These are phyloP conservation scores for Micrasema minimum DNA, from an alignment of 1,140 invertebrate genomes.

Conservation along the genomic window DNA sequence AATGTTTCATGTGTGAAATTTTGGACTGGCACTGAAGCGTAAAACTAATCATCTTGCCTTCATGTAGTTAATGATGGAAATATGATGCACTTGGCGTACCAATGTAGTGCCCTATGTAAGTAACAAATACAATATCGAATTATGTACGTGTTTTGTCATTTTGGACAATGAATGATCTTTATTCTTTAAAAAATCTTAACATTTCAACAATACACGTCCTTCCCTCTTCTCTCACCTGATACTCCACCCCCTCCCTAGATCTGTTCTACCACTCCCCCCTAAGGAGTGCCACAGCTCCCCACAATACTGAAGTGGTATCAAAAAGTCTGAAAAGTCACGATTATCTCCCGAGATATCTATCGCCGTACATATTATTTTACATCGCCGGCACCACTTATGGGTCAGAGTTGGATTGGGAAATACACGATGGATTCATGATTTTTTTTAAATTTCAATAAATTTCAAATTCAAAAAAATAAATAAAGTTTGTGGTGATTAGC, in stretches of 20 bases:
- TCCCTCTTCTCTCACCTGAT: background rate
- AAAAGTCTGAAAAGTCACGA: constrained; percentile 54
- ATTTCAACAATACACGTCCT: background rate
- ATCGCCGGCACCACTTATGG: constrained; percentile 34
- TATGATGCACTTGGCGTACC: too few relatives aligned
- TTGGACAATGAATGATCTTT: too few relatives aligned
- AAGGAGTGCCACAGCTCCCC: background rate
- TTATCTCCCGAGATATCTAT: constrained; percentile 51
- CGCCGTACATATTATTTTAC: constrained; percentile 43
- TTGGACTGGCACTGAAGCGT: too few relatives aligned
- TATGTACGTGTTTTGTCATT: too few relatives aligned
- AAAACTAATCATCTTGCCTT: too few relatives aligned
- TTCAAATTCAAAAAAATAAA: background rate
- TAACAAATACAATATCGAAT: too few relatives aligned
- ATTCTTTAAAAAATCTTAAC: constrained; percentile 14
- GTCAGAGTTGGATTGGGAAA: constrained; percentile 27
- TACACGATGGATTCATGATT: too few relatives aligned
- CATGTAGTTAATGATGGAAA: too few relatives aligned
- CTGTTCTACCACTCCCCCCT: background rate
- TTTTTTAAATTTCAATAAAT: too few relatives aligned
- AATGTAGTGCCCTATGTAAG: too few relatives aligned
- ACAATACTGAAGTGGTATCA: constrained; percentile 44
- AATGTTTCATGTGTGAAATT: too few relatives aligned
- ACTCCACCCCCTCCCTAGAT: background rate
- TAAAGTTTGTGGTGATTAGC: background rate